Evolutionary conservation across 1,140 invertebrate species (phyloP).

Genomic region (Triops cancriformis): DNA sequence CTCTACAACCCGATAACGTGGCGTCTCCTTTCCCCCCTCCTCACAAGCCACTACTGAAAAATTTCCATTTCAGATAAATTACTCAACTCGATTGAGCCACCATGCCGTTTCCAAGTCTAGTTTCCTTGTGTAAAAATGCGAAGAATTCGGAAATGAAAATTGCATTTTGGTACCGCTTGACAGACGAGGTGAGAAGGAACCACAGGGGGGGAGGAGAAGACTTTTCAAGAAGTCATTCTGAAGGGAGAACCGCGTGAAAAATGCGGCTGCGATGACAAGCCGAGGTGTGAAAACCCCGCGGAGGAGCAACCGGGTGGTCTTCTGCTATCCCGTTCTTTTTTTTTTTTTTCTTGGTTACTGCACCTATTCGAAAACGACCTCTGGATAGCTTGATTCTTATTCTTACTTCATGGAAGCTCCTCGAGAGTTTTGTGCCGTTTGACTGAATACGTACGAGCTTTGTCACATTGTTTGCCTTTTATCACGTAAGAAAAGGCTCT

Average conservation of each 20-base stretch:
- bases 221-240: not conserved
- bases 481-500: not conserved
- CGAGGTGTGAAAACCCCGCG: slow-evolving; percentile 1
- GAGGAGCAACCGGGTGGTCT: not conserved
- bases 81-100: not conserved
- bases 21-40: not conserved
- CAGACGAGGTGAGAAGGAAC: slow-evolving; percentile 11
- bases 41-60: not conserved
- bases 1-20: not conserved
- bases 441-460: not conserved
- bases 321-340: slow-evolving; percentile 18
- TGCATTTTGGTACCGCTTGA: not conserved
- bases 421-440: not conserved
- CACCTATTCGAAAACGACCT: not conserved
- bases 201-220: not conserved
- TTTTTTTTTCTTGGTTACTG: not conserved
- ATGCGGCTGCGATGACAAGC: not conserved
- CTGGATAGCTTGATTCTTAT: not conserved
- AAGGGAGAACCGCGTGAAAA: slow-evolving; percentile 15
- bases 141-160: slow-evolving; percentile 11
- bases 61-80: not conserved
- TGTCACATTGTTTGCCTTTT: not conserved
- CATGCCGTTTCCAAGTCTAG: not conserved
- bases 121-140: not conserved
- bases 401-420: not conserved